Evolutionary conservation across 2,113 vertebrate genomes (phyloP), one percentile per base, ranked within the genome.

Genomic region (Cochlearius cochlearius): DNA sequence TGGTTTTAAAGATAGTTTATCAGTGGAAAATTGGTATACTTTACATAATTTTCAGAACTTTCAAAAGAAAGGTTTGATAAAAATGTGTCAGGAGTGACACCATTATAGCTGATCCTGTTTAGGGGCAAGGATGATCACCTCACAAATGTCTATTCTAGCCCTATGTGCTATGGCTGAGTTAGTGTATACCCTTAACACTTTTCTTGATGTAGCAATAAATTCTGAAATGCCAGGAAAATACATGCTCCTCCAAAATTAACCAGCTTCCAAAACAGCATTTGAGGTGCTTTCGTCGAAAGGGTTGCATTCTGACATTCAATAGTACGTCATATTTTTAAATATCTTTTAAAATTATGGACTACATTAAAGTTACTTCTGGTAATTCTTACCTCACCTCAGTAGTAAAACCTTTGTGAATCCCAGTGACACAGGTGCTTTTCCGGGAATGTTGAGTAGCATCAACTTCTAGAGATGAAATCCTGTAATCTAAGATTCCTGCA

Each of bases 21-120:
- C 60, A 34, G 16, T 23, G 25, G 12, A 19, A 86, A 79, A 88
- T 8, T 16, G 9, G 15, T n/a, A 89, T 13, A 58, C 10, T 8
- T 4, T 9, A 32, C 16, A 47, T n/a, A 82, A 59, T 72, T 88
- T 87, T 82, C 17, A 50, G 41, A 55, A 84, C 15, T 85, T 87
- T 60, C 30, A 58, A 83, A 64, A 41, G 32, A 60, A 49, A n/a
- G 1, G 3, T 55, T 72, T 32, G 10, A n/a, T 36, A 82, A 82
- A 62, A 2, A 5, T 0, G 0, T 69, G 12, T 50, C 9, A n/a
- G 20, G 15, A 60, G n/a, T 41, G 10, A 36, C 15, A 32, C 22
- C 34, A 4, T 34, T 75, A 41, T 15, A 63, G 15, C 32, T 83
- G 71, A 72, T 79, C 21, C 27, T 62, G 30, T 41, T 52, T 58